Conservation (phyloP, 2,797 vertebrate genomes). For the Mus caroli region DNA sequence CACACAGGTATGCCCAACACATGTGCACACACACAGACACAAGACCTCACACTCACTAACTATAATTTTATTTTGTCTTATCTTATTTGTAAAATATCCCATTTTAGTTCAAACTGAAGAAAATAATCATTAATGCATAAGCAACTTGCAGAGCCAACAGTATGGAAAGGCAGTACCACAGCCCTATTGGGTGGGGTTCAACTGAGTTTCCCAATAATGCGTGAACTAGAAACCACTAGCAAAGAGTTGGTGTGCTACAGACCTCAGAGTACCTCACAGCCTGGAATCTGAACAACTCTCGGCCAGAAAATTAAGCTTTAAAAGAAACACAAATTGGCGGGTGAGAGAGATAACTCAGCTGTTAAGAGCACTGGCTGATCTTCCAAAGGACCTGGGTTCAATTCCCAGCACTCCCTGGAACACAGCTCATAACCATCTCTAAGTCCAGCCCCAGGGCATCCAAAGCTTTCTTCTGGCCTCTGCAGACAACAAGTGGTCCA, state of each 20-base stretch:
- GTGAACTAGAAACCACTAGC: conserved; percentile 59
- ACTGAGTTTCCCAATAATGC: conserved; percentile 59
- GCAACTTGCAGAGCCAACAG: conserved; percentile 46
- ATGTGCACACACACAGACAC: not conserved
- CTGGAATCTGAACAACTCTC: not conserved
- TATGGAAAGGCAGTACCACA: conserved; percentile 57
- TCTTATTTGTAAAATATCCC: conserved; percentile 56
- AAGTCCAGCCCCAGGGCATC: not conserved
- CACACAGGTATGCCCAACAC: not conserved
- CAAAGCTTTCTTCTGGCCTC: not conserved
- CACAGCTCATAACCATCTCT: not conserved
- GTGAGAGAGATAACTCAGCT: not conserved
- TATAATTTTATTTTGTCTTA: not conserved
- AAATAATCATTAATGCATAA: conserved; percentile 81
- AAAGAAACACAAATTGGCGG: not conserved
- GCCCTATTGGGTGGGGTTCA: conserved; percentile 28
- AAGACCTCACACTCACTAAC: conserved; percentile 41
- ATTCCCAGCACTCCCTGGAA: not conserved
- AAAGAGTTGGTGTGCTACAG: not conserved
- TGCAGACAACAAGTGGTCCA: not conserved
- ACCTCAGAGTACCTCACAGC: not conserved
- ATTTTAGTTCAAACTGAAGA: conserved; percentile 82
- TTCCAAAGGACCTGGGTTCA: not conserved
- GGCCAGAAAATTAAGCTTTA: conserved; percentile 36
- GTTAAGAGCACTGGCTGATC: not conserved